Evolutionary conservation across 2,113 vertebrate genomes (phyloP).

Genomic region (Zosterops japonicus): DNA sequence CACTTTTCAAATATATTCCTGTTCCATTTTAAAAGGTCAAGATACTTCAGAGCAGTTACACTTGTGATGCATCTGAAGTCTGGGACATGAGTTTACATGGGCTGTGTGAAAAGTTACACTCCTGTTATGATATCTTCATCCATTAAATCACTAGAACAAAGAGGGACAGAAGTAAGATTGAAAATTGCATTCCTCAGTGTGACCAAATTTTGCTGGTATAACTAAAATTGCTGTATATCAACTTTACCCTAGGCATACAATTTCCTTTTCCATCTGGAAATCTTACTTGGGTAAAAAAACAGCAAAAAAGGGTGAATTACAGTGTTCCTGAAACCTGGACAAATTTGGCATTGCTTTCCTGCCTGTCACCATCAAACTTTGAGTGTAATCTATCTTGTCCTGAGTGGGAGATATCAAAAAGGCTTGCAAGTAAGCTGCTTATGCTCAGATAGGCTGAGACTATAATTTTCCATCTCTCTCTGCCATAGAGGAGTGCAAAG

Average conservation of each 20-base stretch:
- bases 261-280: neutral
- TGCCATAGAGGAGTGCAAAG: neutral
- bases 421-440: neutral
- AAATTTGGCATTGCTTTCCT: neutral
- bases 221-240: neutral
- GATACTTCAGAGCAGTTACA: neutral
- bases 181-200: neutral
- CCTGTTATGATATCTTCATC: neutral
- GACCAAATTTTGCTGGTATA: neutral
- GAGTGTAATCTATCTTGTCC: neutral
- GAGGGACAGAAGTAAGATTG: neutral
- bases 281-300: neutral
- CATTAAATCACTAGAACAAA: neutral
- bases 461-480: neutral
- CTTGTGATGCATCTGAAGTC: neutral
- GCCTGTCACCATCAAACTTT: neutral
- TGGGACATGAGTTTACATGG: neutral
- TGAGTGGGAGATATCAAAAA: neutral
- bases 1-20: neutral
- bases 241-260: neutral
- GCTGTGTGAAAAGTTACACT: neutral
- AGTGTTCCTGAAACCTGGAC: neutral
- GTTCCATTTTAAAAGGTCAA: neutral
- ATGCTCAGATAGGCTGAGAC: neutral
- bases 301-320: accelerated